Conservation (phyloP, 2,888 invertebrate species). For the Elmis aenea region DNA sequence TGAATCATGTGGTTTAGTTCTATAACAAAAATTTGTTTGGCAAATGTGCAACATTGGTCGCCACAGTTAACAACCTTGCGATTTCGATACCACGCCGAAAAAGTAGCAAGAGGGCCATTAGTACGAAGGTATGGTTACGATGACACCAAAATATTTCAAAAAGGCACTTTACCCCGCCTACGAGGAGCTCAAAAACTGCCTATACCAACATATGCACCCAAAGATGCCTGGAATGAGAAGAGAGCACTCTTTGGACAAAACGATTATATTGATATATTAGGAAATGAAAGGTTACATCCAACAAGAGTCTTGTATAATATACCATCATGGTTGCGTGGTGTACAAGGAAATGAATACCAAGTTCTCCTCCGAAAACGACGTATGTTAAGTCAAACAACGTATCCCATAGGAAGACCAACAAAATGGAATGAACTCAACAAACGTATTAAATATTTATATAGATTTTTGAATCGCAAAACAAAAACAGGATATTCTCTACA, state of each 20-base stretch:
- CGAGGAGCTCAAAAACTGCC: conserved; percentile 51
- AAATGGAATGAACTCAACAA: conserved; percentile 74
- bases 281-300: conserved; percentile 76
- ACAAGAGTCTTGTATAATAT: conserved; percentile 78
- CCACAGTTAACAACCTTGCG: conserved; percentile 38
- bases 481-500: conserved; percentile 53
- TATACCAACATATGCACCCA: conserved; percentile 69
- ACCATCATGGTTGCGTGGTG: conserved; percentile 86
- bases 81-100: conserved; percentile 59
- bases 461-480: conserved; percentile 74
- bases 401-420: conserved; percentile 63
- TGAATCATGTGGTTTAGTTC: conserved; percentile 3
- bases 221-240: conserved; percentile 69
- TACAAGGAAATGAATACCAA: conserved; percentile 80
- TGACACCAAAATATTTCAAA: conserved; percentile 57
- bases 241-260: conserved; percentile 89
- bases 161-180: conserved; percentile 67
- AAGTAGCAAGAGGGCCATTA: conserved; percentile 54
- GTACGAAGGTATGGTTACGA: conserved; percentile 67
- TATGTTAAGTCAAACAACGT: conserved; percentile 55
- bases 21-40: conserved; percentile 1
- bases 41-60: conserved; percentile 3
- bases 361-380: conserved; percentile 69
- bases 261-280: conserved; percentile 95
- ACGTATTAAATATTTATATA: conserved; percentile 69